Evolutionary conservation across 2,113 vertebrate species (phyloP).

Genomic region (Notothenia rossii): DNA sequence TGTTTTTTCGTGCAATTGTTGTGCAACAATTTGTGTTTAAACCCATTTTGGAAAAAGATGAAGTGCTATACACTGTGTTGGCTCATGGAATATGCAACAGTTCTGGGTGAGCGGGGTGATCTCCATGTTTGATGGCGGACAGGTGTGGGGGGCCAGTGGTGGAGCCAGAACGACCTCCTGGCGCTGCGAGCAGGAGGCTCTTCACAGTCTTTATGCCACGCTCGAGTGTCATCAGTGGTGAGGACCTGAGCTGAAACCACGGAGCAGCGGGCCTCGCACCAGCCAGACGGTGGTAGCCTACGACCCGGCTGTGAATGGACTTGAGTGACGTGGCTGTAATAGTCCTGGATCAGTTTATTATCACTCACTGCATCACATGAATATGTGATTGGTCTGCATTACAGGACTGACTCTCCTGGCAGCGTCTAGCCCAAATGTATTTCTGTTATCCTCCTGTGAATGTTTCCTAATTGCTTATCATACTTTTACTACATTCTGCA

Average conservation of each 20-base stretch:
- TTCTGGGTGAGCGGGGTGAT: slow-evolving; percentile 50
- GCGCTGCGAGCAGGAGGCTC: slow-evolving; percentile 37
- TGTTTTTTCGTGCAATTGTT: slow-evolving; percentile 48
- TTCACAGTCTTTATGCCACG: slow-evolving; percentile 27
- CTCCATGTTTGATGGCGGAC: slow-evolving; percentile 62
- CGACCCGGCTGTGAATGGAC: background rate
- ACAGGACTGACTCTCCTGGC: background rate
- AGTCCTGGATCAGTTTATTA: slow-evolving; percentile 19
- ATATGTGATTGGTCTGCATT: slow-evolving; percentile 11
- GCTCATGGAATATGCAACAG: slow-evolving; percentile 59
- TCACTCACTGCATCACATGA: background rate
- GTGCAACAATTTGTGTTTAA: slow-evolving; percentile 57
- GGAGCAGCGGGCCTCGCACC: slow-evolving; percentile 7
- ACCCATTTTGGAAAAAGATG: slow-evolving; percentile 37
- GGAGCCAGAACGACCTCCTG: slow-evolving; percentile 57
- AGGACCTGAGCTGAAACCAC: slow-evolving; percentile 28
- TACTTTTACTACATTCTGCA: slow-evolving; percentile 35
- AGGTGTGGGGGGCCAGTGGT: slow-evolving; percentile 45
- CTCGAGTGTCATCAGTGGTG: slow-evolving; percentile 52
- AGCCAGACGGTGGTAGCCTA: background rate
- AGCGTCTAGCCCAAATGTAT: background rate
- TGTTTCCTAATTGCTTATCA: slow-evolving; percentile 29
- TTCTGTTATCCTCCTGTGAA: slow-evolving; percentile 25
- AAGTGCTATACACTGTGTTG: slow-evolving; percentile 19
- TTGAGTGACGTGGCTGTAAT: slow-evolving; percentile 26